Evolutionary conservation across 1,140 invertebrate species (phyloP).

Genomic region (Dryas iulia): DNA sequence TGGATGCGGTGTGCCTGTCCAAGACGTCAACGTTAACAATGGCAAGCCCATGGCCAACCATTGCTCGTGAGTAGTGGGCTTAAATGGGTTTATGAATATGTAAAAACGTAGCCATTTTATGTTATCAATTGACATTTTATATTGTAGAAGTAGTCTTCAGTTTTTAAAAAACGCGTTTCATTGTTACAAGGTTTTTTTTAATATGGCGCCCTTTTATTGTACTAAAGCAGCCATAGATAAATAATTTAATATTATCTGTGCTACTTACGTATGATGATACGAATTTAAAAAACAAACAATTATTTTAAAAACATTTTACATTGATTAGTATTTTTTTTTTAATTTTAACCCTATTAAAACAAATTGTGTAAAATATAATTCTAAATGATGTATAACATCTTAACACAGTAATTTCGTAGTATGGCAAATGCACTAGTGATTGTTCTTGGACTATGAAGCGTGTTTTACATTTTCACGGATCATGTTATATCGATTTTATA

Average conservation of each 20-base stretch:
- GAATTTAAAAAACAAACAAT: too few relatives aligned
- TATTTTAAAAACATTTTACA: too few relatives aligned
- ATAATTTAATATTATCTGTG: too few relatives aligned
- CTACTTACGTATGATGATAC: too few relatives aligned
- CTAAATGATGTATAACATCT: not conserved
- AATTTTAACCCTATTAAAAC: too few relatives aligned
- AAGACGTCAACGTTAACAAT: slow-evolving; percentile 54
- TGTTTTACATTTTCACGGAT: slow-evolving; percentile 1
- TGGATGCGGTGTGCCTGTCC: slow-evolving; percentile 47
- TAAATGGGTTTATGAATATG: not conserved
- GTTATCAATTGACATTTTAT: not conserved
- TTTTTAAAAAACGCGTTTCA: too few relatives aligned
- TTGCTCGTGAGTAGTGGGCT: slow-evolving; percentile 65
- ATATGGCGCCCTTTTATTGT: too few relatives aligned
- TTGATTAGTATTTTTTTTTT: not conserved
- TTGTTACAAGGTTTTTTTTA: too few relatives aligned
- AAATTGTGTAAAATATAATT: not conserved
- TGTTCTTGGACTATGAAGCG: slow-evolving; percentile 1
- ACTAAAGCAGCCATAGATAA: too few relatives aligned
- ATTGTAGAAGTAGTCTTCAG: not conserved
- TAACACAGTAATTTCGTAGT: not conserved
- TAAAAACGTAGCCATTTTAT: not conserved
- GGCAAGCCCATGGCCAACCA: slow-evolving; percentile 62
- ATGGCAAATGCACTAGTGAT: not conserved
- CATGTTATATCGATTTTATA: not conserved